Evolutionary conservation across 2,888 invertebrate genomes (phyloP), one percentile per base, ranked within the genome.

Genomic region (Drosophila mettleri): DNA sequence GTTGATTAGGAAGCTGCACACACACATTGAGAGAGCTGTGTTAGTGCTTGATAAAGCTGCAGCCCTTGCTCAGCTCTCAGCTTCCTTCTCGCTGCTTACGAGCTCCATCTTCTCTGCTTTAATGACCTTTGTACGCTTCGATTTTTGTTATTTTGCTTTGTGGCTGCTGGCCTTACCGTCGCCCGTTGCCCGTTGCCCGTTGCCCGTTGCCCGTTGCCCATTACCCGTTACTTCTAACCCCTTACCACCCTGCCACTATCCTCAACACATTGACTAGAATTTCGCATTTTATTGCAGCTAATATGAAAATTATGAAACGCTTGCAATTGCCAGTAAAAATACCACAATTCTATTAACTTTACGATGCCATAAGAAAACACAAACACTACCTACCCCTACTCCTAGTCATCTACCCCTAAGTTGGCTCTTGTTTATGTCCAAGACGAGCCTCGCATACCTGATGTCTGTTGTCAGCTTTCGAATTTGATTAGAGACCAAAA

Each of bases 1-100:
- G 84, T 85, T 88, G 89, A 88, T 88, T 89, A 85, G 89, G 84
- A 88, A 77, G 72, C 77, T 72, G 79, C 67, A 72, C 53, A 55
- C 36, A 39, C 38, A 54, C 34, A 66, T 38, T 68, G 38, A 66
- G 33, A 52, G 66, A 75, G 60, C 75, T 83, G 80, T 63, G 63
- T 79, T 74, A 83, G 83, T 52, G 57, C 57, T 46, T 41, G 33
- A 45, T 58, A 75, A 57, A 58, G 49, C 34, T 24, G 49, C 59
- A 63, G 49, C 49, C 49, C 49, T 33, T 22, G 38, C 18, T 38
- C 7, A 41, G 18, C 48, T 14, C 59, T 20, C 48, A 36, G 12
- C 36, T n/a, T 24, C 36, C 16, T 24, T 16, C 18, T 34, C 36
- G 14, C 36, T 18, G n/a, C 3, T 9, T 16, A 9, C 14, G 36